A percentile compares a stretch with the other conserved stretches of the same genome.
Conservation (phyloP, 2,797 vertebrate genomes). For the Eutrigla gurnardus region DNA sequence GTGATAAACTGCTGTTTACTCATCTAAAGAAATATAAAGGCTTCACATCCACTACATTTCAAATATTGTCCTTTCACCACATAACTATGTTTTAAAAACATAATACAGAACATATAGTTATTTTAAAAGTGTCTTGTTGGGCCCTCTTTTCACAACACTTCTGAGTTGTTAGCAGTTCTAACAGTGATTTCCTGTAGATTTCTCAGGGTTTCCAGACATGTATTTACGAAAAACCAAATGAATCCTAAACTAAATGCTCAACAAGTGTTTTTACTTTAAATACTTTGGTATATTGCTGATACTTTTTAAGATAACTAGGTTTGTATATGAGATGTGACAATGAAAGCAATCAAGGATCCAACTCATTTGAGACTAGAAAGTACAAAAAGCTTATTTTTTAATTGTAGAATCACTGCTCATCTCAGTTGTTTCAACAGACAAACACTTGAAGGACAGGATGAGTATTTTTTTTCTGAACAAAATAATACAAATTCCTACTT, state of each 20-base stretch:
- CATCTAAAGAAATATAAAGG: neutral
- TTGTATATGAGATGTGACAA: neutral
- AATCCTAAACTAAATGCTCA: neutral
- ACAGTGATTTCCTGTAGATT: neutral
- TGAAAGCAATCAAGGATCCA: neutral
- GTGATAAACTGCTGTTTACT: neutral
- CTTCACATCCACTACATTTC: neutral
- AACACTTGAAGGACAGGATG: conserved; percentile 18
- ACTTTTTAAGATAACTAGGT: neutral
- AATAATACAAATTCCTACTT: conserved; percentile 20
- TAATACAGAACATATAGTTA: neutral
- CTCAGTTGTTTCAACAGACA: conserved; percentile 14
- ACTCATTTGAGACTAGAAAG: conserved; percentile 26
- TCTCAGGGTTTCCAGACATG: neutral
- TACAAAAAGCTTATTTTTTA: conserved; percentile 57
- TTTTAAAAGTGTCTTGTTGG: neutral
- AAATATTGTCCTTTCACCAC: neutral
- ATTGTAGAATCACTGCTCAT: conserved; percentile 42
- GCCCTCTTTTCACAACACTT: neutral
- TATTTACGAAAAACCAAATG: neutral
- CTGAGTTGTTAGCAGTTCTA: neutral
- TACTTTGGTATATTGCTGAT: neutral
- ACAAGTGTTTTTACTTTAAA: neutral
- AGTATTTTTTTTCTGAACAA: neutral
- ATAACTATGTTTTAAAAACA: neutral